Evolutionary conservation across 1,140 invertebrate genomes (phyloP), one percentile per base, ranked within the genome.

Genomic region (Tetramorium simillimum): DNA sequence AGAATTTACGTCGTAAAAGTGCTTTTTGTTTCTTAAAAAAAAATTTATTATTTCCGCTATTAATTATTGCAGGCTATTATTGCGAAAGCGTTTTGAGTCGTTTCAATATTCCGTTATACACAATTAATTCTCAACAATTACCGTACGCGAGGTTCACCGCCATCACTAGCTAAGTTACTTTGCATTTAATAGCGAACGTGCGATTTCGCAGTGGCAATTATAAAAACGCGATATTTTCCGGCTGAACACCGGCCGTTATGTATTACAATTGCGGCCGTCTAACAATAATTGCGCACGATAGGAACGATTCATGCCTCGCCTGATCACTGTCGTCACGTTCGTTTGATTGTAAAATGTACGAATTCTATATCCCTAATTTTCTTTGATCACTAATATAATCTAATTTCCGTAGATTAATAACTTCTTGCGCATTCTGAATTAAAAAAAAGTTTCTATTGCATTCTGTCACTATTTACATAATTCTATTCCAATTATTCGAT

Each of bases 141-240:
- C 14, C 77, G 6, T 81, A 56, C 1, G 14, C 24, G 21, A 58
- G 43, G 37, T 46, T 70, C 37, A n/a, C 51, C 21, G 16, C 16
- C 78, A 56, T 70, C 65, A 28, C 49, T 69, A 43, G 51, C 69
- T 49, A 46, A 53, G 40, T 70, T 28, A 73, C 53, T 84, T 84
- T 84, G 69, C 69, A 73, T 84, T 70, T 75, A 73, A 81, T 81
- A 24, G 69, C 28, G 53, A 60, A 60, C 69, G 53, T 75, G 53
- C 80, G 40, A 56, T n/a, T 56, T 10, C 67, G 56, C 63, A 56
- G 69, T 85, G 78, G 82, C 86, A 88, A 91, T 91, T 90, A 90
- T 81, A 91, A 88, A 90, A 91, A 90, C 53, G 82, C 85, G 87
- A 91, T 91, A 87, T 86, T 87, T 91, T 88, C 77, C 85, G 85